phyloP scores from a whole-genome alignment of 2,797 vertebrate genomes.

The Dicrostonyx torquatus region DNA sequence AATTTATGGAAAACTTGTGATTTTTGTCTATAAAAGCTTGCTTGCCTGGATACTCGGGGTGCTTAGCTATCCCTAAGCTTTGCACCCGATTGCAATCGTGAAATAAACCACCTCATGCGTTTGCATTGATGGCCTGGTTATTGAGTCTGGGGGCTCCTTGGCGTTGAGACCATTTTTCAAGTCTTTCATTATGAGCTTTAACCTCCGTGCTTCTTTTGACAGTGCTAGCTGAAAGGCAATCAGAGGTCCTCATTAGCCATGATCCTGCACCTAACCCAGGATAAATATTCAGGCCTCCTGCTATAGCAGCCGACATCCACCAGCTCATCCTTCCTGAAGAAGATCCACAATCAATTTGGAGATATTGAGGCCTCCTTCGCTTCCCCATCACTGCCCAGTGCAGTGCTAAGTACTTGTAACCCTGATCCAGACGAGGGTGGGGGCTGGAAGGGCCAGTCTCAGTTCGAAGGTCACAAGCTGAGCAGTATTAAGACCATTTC shows the following conservation, averaged over 20 bases:
- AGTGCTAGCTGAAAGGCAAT: background rate
- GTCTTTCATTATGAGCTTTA: no score
- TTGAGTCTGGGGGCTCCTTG: no score
- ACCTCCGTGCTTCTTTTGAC: background rate
- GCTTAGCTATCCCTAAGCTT: no score
- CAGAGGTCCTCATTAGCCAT: background rate
- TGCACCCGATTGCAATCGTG: no score
- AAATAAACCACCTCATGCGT: no score
- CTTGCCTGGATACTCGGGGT: no score
- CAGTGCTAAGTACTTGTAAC: background rate
- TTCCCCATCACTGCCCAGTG: background rate
- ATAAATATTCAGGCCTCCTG: background rate
- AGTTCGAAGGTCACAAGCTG: background rate
- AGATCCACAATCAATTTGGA: background rate
- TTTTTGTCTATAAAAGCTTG: no score
- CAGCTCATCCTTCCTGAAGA: conserved; percentile 11
- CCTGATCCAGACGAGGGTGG: background rate
- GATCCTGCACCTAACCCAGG: background rate
- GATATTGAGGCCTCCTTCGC: background rate
- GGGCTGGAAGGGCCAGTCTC: background rate
- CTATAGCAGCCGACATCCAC: background rate
- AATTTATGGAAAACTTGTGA: no score
- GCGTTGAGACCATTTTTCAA: no score
- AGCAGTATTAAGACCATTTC: background rate
- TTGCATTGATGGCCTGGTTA: no score